Percentiles rank a stretch among this genome's conserved stretches.
phyloP scores from a whole-genome alignment of 2,797 vertebrate genomes.

The Sphaeramia orbicularis region DNA sequence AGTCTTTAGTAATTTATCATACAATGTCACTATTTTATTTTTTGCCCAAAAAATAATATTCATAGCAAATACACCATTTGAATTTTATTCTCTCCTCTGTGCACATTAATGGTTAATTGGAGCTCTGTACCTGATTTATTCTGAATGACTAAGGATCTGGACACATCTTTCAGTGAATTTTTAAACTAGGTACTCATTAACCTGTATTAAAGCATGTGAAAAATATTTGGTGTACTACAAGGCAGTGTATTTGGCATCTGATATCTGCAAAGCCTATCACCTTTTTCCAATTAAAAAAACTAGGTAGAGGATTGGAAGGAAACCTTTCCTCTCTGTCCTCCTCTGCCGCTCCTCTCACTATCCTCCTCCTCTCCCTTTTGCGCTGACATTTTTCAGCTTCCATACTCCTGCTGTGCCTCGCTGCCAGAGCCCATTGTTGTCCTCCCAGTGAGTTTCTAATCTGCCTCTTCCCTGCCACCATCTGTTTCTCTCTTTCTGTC shows the following conservation, averaged over 20 bases:
- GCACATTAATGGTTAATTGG: too few relatives aligned
- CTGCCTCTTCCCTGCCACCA: conserved; percentile 73
- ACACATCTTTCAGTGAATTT: too few relatives aligned
- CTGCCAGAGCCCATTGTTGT: conserved; percentile 67
- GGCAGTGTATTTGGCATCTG: conserved; percentile 4
- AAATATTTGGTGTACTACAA: background rate
- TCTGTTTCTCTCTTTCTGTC: conserved; percentile 68
- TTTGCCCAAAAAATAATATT: too few relatives aligned
- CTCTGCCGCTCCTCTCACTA: conserved; percentile 35
- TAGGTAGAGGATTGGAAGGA: conserved; percentile 10
- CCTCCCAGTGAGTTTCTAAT: conserved; percentile 72
- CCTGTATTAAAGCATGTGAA: too few relatives aligned
- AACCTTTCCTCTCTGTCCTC: conserved; percentile 27
- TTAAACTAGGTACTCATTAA: too few relatives aligned
- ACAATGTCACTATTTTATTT: too few relatives aligned
- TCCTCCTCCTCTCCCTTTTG: conserved; percentile 36
- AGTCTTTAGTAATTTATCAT: too few relatives aligned
- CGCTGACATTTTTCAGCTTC: conserved; percentile 69
- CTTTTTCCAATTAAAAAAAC: conserved; percentile 18
- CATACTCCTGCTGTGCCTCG: conserved; percentile 59
- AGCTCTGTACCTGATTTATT: too few relatives aligned
- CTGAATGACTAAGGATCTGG: too few relatives aligned
- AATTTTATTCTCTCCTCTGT: too few relatives aligned
- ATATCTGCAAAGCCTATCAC: conserved; percentile 2
- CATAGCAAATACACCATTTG: too few relatives aligned